Evolutionary conservation across 2,888 invertebrate species (phyloP), one percentile per base, ranked within the genome.

Genomic region (Elmis aenea): DNA sequence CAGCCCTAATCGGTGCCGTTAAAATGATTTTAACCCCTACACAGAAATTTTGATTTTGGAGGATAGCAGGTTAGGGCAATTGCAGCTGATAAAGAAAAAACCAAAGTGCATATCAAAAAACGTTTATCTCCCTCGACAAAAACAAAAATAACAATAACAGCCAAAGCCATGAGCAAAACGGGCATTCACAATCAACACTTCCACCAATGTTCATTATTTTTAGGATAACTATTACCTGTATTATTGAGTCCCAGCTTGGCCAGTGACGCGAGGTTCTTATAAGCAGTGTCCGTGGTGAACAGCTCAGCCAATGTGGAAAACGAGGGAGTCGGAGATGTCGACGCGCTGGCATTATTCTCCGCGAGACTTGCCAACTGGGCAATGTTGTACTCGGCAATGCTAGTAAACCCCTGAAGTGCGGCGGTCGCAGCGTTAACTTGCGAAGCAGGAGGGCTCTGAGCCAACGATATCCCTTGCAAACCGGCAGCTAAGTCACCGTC

Each of bases 181-280:
- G n/a, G n/a, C n/a, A n/a, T 6, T 6, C 5, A 6, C 6, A 6
- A 28, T 11, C 24, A 11, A 13, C 23, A 27, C 20, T 38, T 33
- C 38, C 33, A 39, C 38, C 38, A 39, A 29, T 33, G 32, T 26
- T 32, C 32, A 30, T 25, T 26, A 14, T n/a, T n/a, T n/a, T n/a
- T n/a, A n/a, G n/a, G 29, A 26, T 26, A 26, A 33, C 38, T 48
- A 55, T 71, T 63, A 82, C 82, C 81, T 57, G 79, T 74, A 55
- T 66, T 70, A 46, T 77, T 79, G 30, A 82, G 67, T 58, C 90
- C 90, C 36, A 92, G 74, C 67, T 92, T 92, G 39, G 90, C 90
- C 40, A 93, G 77, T 14, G 89, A 90, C 61, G 92, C 89, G 48
- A 93, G 73, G 70, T 92, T 93, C 67, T 87, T 88, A 54, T 88